Percentiles rank a stretch among this genome's conserved stretches.
These are phyloP conservation scores for Bradypodion pumilum DNA, from an alignment of 2,797 vertebrate species.

Conservation along the genomic window DNA sequence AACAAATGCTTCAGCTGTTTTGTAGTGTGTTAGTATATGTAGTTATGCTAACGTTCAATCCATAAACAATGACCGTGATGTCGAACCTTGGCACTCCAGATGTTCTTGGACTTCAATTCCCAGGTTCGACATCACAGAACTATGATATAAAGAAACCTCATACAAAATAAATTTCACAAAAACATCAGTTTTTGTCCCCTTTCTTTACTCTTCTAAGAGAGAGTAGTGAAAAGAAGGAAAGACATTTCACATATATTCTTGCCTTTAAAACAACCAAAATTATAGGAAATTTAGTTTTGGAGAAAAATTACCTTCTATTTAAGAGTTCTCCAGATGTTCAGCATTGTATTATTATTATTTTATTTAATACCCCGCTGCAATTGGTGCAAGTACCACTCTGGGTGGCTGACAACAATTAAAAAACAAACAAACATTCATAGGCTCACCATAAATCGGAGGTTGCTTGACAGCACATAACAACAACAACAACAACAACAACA, in stretches of 20 bases:
- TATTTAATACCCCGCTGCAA: not conserved
- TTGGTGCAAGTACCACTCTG: too few relatives aligned
- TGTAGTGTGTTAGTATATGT: not conserved
- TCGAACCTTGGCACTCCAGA: too few relatives aligned
- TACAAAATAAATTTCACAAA: not conserved
- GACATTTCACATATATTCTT: not conserved
- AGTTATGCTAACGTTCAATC: not conserved
- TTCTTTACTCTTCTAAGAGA: not conserved
- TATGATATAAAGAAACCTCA: not conserved
- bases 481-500: too few relatives aligned
- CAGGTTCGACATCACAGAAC: too few relatives aligned
- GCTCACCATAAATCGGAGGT: too few relatives aligned
- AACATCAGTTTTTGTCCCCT: not conserved
- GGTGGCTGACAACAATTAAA: too few relatives aligned
- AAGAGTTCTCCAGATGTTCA: not conserved
- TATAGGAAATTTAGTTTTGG: not conserved
- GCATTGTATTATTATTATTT: too few relatives aligned
- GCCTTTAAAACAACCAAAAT: not conserved
- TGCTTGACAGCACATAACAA: too few relatives aligned
- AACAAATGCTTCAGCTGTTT: not conserved
- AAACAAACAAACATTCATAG: too few relatives aligned
- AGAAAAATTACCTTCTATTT: not conserved
- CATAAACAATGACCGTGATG: too few relatives aligned
- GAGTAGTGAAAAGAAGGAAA: not conserved
- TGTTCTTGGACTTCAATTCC: too few relatives aligned